These are phyloP conservation scores for Empis livida DNA, from an alignment of 2,888 invertebrate genomes.

Conservation along the genomic window DNA sequence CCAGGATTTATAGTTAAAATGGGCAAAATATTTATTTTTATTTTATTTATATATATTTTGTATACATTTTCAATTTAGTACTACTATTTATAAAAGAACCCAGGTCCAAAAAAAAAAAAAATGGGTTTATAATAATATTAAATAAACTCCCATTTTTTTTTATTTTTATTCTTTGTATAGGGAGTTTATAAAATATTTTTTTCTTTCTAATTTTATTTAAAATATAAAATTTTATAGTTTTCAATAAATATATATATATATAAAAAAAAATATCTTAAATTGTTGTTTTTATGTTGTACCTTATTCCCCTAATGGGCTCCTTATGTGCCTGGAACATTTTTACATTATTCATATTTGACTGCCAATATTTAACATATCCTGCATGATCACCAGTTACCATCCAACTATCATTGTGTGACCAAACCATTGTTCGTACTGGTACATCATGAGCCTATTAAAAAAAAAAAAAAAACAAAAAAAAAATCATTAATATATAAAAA, in stretches of 20 bases:
- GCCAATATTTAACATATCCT: constrained; percentile 99
- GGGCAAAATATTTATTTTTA: too few relatives aligned
- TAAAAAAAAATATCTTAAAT: neutral
- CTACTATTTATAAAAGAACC: too few relatives aligned
- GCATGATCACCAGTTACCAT: constrained; percentile 99
- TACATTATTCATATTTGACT: constrained; percentile 99
- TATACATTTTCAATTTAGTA: too few relatives aligned
- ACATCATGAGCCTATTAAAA: constrained; percentile 86
- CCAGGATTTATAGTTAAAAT: too few relatives aligned
- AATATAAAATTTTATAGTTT: neutral
- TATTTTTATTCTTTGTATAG: too few relatives aligned
- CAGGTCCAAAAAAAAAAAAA: too few relatives aligned
- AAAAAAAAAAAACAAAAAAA: constrained; percentile 2
- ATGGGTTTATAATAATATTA: too few relatives aligned
- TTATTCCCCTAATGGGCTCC: constrained; percentile 97
- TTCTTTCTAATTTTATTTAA: constrained; percentile 5
- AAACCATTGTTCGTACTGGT: constrained; percentile 97
- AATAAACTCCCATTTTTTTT: too few relatives aligned
- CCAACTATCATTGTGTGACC: constrained; percentile 99
- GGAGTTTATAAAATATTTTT: neutral
- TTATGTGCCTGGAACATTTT: constrained; percentile 99
- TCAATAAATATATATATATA: too few relatives aligned
- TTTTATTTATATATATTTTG: too few relatives aligned
- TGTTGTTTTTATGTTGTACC: constrained; percentile 48
- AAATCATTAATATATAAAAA: neutral